Conservation (phyloP, 2,888 invertebrate species). For the Harpagoxenus sublaevis region DNA sequence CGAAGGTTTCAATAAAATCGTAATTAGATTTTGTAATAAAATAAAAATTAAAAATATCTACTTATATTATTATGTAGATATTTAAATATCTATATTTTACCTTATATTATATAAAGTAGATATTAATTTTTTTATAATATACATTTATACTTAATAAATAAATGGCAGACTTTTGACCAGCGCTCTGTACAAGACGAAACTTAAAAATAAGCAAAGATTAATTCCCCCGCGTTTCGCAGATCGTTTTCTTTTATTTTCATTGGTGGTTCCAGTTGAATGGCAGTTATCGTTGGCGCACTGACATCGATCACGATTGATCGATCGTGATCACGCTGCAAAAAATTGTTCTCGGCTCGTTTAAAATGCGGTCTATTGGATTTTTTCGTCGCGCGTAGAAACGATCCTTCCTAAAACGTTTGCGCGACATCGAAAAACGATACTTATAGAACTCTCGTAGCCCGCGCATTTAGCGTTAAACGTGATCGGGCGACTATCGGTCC, state of each 20-base stretch:
- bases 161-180: conserved; percentile 5
- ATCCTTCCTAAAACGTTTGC: conserved; percentile 7
- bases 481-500: background rate
- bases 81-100: background rate
- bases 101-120: background rate
- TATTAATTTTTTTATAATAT: background rate
- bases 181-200: conserved; percentile 11
- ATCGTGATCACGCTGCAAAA: conserved; percentile 21
- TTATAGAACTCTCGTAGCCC: background rate
- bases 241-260: conserved; percentile 4
- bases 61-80: background rate
- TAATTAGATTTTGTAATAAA: conserved; percentile 11
- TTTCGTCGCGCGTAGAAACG: conserved; percentile 1
- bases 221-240: conserved; percentile 1
- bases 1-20: background rate
- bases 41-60: background rate
- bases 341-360: conserved; percentile 15
- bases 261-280: conserved; percentile 49
- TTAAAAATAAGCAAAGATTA: conserved; percentile 10
- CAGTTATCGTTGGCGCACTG: conserved; percentile 44
- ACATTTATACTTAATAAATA: background rate
- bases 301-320: conserved; percentile 19
- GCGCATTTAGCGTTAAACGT: conserved; percentile 27
- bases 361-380: conserved; percentile 24
- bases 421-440: conserved; percentile 11